Percentiles rank a stretch among this genome's conserved stretches.
Evolutionary conservation across 2,888 invertebrate genomes (phyloP).

Genomic region (Frankliniella fusca): DNA sequence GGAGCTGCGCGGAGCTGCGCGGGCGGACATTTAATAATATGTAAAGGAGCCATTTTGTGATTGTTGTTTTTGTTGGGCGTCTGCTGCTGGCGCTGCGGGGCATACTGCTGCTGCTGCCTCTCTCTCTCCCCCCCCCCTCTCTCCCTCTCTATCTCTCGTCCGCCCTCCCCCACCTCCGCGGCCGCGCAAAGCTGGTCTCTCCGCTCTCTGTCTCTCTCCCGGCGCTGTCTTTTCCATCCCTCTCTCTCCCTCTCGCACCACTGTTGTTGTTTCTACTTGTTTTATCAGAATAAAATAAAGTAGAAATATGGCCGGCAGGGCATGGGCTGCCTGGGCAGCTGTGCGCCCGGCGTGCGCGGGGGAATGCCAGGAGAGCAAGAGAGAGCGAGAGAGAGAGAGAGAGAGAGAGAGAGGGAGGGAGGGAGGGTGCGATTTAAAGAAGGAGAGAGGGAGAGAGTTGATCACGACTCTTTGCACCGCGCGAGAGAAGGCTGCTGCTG

Average conservation of each 20-base stretch:
- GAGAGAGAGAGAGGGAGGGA: not conserved
- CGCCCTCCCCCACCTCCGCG: not conserved
- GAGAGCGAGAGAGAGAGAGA: not conserved
- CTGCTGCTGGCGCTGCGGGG: not conserved
- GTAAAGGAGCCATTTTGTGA: slow-evolving; percentile 26
- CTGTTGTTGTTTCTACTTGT: not conserved
- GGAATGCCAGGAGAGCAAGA: not conserved
- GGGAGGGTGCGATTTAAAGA: not conserved
- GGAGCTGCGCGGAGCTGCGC: not conserved
- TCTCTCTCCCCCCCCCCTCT: not conserved
- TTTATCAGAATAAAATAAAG: not conserved
- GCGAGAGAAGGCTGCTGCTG: not conserved
- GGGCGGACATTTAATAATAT: slow-evolving; percentile 26
- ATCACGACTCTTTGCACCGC: too few relatives aligned
- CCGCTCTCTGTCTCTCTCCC: not conserved
- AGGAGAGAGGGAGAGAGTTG: not conserved
- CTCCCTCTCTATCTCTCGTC: not conserved
- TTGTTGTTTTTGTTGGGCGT: not conserved
- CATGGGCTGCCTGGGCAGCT: too few relatives aligned
- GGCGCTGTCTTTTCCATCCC: not conserved
- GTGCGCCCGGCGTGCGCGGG: too few relatives aligned
- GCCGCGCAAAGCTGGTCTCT: not conserved
- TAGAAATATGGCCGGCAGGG: not conserved
- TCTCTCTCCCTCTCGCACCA: not conserved
- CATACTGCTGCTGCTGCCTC: not conserved